These are phyloP conservation scores for Propithecus deckenii DNA, from an alignment of 2,797 vertebrate species.

Conservation along the genomic window DNA sequence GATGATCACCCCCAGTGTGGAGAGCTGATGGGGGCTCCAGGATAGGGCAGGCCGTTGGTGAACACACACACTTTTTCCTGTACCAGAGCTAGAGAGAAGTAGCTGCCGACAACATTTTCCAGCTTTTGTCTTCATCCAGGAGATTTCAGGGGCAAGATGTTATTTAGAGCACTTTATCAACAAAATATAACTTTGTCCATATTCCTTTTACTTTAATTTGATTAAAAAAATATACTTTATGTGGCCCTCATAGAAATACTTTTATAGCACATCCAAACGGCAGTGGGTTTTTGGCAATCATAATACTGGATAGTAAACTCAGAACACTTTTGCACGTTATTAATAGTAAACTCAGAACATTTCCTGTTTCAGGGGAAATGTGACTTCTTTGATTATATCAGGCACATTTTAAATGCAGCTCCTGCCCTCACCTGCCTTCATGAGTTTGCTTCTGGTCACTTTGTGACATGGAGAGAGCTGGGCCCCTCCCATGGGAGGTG, in stretches of 20 bases:
- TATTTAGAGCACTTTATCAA: not conserved
- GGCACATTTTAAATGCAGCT: not conserved
- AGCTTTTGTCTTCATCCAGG: not conserved
- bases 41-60: not conserved
- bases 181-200: not conserved
- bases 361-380: not conserved
- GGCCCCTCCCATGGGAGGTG: not conserved
- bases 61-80: not conserved
- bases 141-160: not conserved
- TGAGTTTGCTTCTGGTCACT: not conserved
- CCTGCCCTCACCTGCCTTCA: not conserved
- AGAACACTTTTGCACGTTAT: not conserved
- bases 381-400: not conserved
- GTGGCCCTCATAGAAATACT: not conserved
- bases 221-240: not conserved
- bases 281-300: not conserved
- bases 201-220: not conserved
- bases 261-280: not conserved
- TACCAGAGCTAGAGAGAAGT: not conserved
- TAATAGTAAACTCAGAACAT: not conserved
- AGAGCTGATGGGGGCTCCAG: not conserved
- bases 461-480: not conserved
- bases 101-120: not conserved
- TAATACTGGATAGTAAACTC: not conserved
- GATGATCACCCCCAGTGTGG: not conserved